Conservation (phyloP, 2,113 vertebrate species). For the Catharus minimus region DNA sequence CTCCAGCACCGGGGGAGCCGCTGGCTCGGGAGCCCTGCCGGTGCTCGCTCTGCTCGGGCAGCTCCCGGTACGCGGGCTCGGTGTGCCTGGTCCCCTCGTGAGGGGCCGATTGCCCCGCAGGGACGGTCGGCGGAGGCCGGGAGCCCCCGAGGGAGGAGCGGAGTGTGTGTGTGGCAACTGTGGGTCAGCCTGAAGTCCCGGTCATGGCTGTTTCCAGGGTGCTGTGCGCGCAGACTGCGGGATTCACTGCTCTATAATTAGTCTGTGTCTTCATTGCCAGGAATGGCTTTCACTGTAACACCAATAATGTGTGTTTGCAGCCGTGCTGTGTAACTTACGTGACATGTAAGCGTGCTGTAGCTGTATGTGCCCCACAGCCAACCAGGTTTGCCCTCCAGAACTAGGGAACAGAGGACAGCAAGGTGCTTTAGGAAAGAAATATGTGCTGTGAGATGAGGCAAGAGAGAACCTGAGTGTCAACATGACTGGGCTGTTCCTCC, state of each 20-base stretch:
- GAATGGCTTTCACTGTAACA: background rate
- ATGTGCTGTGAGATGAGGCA: background rate
- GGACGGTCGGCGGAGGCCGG: background rate
- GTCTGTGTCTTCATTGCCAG: background rate
- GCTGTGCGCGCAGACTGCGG: background rate
- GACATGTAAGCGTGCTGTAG: background rate
- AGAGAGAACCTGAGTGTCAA: background rate
- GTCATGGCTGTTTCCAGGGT: background rate
- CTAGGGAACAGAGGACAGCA: background rate
- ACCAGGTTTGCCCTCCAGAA: background rate
- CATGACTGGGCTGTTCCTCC: background rate
- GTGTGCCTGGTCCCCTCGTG: background rate
- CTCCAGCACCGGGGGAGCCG: background rate
- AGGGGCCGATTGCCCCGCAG: background rate
- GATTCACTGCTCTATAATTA: constrained; percentile 35
- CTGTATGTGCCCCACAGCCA: fast-evolving
- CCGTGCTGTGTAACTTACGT: fast-evolving
- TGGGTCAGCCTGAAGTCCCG: background rate
- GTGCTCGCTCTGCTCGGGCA: too few species aligned
- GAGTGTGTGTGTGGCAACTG: fast-evolving
- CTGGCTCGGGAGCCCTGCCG: background rate
- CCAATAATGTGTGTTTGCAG: background rate
- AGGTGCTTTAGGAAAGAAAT: background rate
- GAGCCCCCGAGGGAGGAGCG: background rate
- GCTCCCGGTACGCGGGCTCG: background rate